A percentile compares a stretch with the other conserved stretches of the same genome.
phyloP scores from a whole-genome alignment of 2,113 vertebrate species.

The Nothobranchius furzeri region DNA sequence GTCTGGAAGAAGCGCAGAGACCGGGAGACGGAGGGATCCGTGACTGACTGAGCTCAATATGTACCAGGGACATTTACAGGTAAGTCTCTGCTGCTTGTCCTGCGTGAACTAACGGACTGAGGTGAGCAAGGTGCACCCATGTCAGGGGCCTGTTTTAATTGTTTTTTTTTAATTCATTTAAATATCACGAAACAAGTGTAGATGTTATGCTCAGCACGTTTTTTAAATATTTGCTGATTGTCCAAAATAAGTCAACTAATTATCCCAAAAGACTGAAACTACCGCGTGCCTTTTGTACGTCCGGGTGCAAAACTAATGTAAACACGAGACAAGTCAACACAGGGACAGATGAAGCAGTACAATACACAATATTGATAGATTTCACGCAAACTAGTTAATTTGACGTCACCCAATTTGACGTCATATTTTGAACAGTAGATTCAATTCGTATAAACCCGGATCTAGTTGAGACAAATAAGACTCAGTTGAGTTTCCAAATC shows the following conservation, averaged over 20 bases:
- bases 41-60: slow-evolving; percentile 76
- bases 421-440: slow-evolving; percentile 9
- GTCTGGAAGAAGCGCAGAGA: slow-evolving; percentile 62
- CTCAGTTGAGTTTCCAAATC: neutral
- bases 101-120: slow-evolving; percentile 8
- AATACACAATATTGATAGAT: neutral
- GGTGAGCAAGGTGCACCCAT: slow-evolving; percentile 6
- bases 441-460: neutral
- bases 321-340: slow-evolving; percentile 24
- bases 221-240: no score
- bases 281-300: slow-evolving; percentile 20
- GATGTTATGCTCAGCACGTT: neutral
- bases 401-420: slow-evolving; percentile 46
- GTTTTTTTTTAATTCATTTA: neutral
- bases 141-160: slow-evolving; percentile 30
- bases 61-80: slow-evolving; percentile 86
- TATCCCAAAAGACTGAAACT: no score
- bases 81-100: slow-evolving; percentile 52
- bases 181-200: slow-evolving; percentile 14
- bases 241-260: neutral
- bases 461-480: neutral
- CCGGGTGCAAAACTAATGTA: slow-evolving; percentile 27
- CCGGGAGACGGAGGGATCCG: slow-evolving; percentile 57
- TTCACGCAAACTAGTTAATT: neutral
- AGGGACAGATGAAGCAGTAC: neutral